Percentiles rank a stretch among this genome's conserved stretches.
Conservation (phyloP, 2,113 vertebrate genomes). For the Zingel zingel region DNA sequence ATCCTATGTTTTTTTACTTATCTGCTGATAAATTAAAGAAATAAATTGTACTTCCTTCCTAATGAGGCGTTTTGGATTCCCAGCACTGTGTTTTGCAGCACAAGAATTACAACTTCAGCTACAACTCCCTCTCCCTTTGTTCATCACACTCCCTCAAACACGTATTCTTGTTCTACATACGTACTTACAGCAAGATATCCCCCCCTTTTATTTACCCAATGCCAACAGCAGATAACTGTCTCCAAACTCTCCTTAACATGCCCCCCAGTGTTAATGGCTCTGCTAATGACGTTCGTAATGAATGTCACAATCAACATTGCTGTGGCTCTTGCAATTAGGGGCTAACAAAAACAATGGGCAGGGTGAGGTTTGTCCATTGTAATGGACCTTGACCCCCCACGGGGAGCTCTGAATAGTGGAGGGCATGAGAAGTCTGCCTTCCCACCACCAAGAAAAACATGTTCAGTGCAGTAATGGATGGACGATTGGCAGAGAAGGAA, state of each 20-base stretch:
- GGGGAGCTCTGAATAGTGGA: slow-evolving; percentile 59
- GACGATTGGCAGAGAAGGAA: not conserved
- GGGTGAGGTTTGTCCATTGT: slow-evolving; percentile 66
- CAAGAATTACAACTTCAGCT: not conserved
- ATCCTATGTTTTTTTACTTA: not conserved
- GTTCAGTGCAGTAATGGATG: not conserved
- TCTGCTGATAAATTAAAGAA: not conserved
- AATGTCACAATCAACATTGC: slow-evolving; percentile 73
- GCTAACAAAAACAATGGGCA: slow-evolving; percentile 63
- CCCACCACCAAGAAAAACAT: slow-evolving; percentile 20
- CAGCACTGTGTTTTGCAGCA: not conserved
- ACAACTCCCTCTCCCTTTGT: not conserved
- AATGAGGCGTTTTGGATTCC: not conserved
- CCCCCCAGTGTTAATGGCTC: slow-evolving; percentile 71
- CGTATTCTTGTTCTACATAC: slow-evolving; percentile 34
- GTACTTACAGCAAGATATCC: slow-evolving; percentile 32
- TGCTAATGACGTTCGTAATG: slow-evolving; percentile 70
- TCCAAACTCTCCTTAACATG: slow-evolving; percentile 59
- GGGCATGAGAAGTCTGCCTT: slow-evolving; percentile 37
- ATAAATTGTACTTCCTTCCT: no score
- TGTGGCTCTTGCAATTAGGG: slow-evolving; percentile 59
- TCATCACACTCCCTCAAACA: slow-evolving; percentile 26
- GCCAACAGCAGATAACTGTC: slow-evolving; percentile 65
- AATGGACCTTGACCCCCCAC: slow-evolving; percentile 67
- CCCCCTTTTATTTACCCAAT: slow-evolving; percentile 46